Evolutionary conservation across 2,113 vertebrate species (phyloP).

Genomic region (Thunnus thynnus): DNA sequence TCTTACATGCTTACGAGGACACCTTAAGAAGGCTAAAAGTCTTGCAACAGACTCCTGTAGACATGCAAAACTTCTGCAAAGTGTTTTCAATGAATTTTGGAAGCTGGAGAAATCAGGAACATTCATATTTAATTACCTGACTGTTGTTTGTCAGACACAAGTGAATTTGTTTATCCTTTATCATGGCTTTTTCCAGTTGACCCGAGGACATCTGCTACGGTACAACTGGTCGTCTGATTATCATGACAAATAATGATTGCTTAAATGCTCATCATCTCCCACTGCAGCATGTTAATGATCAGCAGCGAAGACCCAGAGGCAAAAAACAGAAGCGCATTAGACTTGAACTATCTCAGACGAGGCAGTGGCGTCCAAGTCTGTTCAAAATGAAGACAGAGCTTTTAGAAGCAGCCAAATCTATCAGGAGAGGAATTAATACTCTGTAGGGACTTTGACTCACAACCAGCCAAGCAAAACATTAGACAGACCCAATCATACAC

Average conservation of each 20-base stretch:
- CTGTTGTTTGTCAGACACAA: conserved; percentile 11
- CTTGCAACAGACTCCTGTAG: conserved; percentile 11
- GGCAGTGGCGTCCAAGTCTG: conserved; percentile 30
- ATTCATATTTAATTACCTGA: neutral
- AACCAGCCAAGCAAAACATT: conserved; percentile 52
- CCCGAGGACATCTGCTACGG: conserved; percentile 27
- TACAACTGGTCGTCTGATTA: conserved; percentile 5
- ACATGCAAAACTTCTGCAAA: conserved; percentile 6
- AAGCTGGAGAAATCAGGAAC: conserved; percentile 33
- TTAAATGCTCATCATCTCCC: conserved; percentile 5
- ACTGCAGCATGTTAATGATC: conserved; percentile 36
- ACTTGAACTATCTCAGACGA: conserved; percentile 33
- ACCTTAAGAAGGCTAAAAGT: neutral
- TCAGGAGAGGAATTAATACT: conserved; percentile 54
- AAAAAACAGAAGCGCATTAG: conserved; percentile 57
- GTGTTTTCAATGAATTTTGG: conserved; percentile 19
- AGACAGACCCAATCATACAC: conserved; percentile 24
- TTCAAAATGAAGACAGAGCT: conserved; percentile 30
- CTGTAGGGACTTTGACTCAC: conserved; percentile 52
- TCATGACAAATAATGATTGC: conserved; percentile 25
- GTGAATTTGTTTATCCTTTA: conserved; percentile 24
- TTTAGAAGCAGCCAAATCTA: conserved; percentile 50
- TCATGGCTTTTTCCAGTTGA: neutral
- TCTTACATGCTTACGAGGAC: conserved; percentile 1
- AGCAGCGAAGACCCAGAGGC: conserved; percentile 20